Base-by-base conservation (phyloP, 2,888 invertebrate genomes). In the Brachylomia viminalis region DNA sequence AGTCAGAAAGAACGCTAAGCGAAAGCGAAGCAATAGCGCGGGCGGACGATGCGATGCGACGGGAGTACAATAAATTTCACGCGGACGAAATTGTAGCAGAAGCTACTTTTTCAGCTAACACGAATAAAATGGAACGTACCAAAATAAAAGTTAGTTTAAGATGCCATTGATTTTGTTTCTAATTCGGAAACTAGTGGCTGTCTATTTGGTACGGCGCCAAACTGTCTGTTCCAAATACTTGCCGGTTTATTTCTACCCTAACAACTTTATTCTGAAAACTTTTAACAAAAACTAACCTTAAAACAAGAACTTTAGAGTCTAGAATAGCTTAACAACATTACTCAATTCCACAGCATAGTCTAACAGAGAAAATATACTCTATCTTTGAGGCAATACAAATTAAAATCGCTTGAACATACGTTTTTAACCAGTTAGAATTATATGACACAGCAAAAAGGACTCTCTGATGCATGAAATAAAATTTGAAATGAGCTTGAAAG, bases 171-270 rank as follows among this genome's bases (percentile, higher is more conserved):
- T 86, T 81, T 79, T 70, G 74, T 79, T 82, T 86, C 77, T 89
- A 89, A 87, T 87, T 88, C 80, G 75, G 76, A 86, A 64, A 72
- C 81, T 72, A 78, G 85, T 86, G 66, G 75, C 79, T 82, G 87
- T 85, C 87, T 83, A 83, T 92, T 87, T 94, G 94, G 93, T 92
- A 77, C 87, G 93, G 88, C 94, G 94, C 95, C 95, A 94, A 93
- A 90, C 93, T 73, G 94, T 94, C 94, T 95, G 94, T 82, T 91
- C 95, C 90, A 94, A 90, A 92, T 94, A 90, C 89, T 82, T 80
- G 77, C 67, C 83, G 78, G 84, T 87, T 91, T 89, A 88, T 88
- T 88, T 84, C 82, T 82, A 85, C 68, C 70, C 80, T 73, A 80
- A 75, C 79, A 68, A 69, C 78, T 82, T 56, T 42, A 67, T 79